Evolutionary conservation across 2,888 invertebrate species (phyloP).

Genomic region (Leptura quadrifasciata): DNA sequence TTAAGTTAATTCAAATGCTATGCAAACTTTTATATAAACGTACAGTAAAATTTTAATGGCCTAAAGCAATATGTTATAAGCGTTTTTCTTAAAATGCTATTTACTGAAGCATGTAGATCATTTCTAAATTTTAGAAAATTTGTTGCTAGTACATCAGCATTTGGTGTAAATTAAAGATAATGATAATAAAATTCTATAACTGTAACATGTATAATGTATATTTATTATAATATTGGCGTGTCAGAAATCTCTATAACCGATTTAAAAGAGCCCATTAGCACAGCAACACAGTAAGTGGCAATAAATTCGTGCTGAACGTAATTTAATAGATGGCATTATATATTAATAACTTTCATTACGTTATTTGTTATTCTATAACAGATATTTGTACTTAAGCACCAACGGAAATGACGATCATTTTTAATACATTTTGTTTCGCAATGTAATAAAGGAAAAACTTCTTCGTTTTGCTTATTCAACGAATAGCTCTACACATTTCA

Average conservation of each 20-base stretch:
- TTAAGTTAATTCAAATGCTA: too few species aligned
- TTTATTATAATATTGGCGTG: constrained; percentile 28
- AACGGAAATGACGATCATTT: constrained; percentile 38
- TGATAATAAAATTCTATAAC: not conserved
- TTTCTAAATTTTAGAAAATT: too few species aligned
- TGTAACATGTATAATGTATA: not conserved
- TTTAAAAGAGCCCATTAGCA: constrained; percentile 33
- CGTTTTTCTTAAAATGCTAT: too few species aligned
- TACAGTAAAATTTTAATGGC: too few species aligned
- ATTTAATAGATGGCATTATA: constrained; percentile 53
- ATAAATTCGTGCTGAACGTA: constrained; percentile 55
- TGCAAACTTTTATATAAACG: too few species aligned
- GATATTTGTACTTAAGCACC: constrained; percentile 40
- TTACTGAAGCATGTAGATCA: too few species aligned
- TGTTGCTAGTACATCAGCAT: too few species aligned
- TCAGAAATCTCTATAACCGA: constrained; percentile 20
- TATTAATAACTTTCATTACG: constrained; percentile 49
- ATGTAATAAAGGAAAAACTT: constrained; percentile 25
- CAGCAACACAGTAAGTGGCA: constrained; percentile 46
- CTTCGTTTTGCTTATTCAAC: constrained; percentile 23
- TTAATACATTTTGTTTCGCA: constrained; percentile 22
- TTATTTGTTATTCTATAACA: constrained; percentile 40
- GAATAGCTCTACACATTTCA: not conserved
- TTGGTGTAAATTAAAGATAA: not conserved
- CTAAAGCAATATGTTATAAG: too few species aligned